Conservation (phyloP, 2,888 invertebrate species). For the Sceliomorpha sp. region DNA sequence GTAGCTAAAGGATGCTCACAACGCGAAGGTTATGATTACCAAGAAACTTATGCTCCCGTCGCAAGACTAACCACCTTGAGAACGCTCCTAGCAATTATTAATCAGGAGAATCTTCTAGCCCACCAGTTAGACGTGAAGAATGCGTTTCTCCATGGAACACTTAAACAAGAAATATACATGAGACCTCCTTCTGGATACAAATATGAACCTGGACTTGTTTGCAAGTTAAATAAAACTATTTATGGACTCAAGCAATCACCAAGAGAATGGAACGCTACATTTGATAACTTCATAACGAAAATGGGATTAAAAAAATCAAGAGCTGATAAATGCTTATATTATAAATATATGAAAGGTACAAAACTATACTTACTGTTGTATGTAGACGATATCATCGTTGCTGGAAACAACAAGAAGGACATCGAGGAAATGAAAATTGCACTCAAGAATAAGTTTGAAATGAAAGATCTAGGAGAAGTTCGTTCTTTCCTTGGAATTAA, state of each 20-base stretch:
- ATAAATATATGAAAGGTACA: slow-evolving; percentile 11
- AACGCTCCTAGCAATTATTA: slow-evolving; percentile 1
- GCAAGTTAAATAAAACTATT: slow-evolving; percentile 60
- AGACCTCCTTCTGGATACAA: slow-evolving; percentile 17
- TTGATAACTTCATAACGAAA: slow-evolving; percentile 47
- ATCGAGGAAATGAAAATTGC: neutral
- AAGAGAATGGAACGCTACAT: slow-evolving; percentile 60
- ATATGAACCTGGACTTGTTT: slow-evolving; percentile 28
- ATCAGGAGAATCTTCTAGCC: slow-evolving; percentile 36
- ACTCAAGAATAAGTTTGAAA: slow-evolving; percentile 7
- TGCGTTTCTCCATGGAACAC: slow-evolving; percentile 64
- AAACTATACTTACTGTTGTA: slow-evolving; percentile 59
- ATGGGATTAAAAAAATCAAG: slow-evolving; percentile 48
- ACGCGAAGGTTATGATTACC: slow-evolving; percentile 59
- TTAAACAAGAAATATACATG: slow-evolving; percentile 63
- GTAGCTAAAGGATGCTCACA: slow-evolving; percentile 61
- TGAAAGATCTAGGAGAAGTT: slow-evolving; percentile 61
- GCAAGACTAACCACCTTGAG: slow-evolving; percentile 52
- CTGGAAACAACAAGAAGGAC: slow-evolving; percentile 52
- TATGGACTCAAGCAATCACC: slow-evolving; percentile 67
- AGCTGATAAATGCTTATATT: slow-evolving; percentile 62
- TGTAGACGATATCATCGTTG: slow-evolving; percentile 64
- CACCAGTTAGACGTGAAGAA: slow-evolving; percentile 64
- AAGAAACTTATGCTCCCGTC: slow-evolving; percentile 65
- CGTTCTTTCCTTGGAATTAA: slow-evolving; percentile 61